Percentiles rank a stretch among this genome's conserved stretches.
Conservation (phyloP, 2,888 invertebrate genomes). For the Ctena decussata region DNA sequence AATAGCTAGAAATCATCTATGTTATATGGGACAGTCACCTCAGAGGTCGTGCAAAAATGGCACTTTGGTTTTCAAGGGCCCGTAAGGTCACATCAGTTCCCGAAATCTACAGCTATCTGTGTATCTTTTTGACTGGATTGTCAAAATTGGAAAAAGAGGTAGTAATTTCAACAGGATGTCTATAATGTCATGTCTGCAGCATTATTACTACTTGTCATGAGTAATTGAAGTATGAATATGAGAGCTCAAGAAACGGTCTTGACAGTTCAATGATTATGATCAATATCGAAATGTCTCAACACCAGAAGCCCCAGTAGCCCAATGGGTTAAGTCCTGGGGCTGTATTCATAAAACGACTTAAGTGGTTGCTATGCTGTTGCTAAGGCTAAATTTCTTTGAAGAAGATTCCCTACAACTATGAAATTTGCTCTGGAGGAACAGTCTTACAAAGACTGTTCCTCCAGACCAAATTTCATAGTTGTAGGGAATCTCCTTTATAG, state of each 20-base stretch:
- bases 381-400: too few relatives aligned
- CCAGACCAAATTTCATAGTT: too few relatives aligned
- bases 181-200: not conserved
- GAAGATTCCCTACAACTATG: too few relatives aligned
- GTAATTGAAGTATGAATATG: not conserved
- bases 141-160: conserved; percentile 4
- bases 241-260: not conserved
- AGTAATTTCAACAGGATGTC: conserved; percentile 12
- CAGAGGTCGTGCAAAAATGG: conserved; percentile 8
- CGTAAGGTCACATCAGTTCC: not conserved
- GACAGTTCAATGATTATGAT: not conserved
- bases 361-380: too few relatives aligned
- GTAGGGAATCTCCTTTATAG: too few relatives aligned
- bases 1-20: conserved; percentile 13
- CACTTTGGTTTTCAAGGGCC: not conserved
- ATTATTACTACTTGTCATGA: conserved; percentile 4
- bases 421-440: too few relatives aligned
- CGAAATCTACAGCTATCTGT: not conserved
- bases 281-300: too few relatives aligned
- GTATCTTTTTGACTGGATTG: not conserved
- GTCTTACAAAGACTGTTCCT: too few relatives aligned
- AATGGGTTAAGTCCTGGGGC: too few relatives aligned
- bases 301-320: too few relatives aligned
- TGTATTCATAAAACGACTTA: too few relatives aligned
- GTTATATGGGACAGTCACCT: conserved; percentile 24